Percentiles rank a stretch among this genome's conserved stretches.
Conservation (phyloP, 2,888 invertebrate genomes). For the Itoplectis maculator region DNA sequence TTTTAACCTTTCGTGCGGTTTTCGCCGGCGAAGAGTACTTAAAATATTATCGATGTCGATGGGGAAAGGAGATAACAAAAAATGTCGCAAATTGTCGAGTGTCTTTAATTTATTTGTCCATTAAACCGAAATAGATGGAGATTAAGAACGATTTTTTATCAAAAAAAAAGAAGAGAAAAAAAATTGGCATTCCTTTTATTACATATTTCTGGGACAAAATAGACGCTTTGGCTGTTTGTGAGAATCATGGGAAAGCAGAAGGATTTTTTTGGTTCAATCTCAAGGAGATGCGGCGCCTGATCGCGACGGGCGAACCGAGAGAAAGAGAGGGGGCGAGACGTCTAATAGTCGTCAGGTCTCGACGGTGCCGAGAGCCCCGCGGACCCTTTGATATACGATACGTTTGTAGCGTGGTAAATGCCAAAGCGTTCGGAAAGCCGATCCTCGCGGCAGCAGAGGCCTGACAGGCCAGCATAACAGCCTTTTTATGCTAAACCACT, state of each 20-base stretch:
- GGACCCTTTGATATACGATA: conserved; percentile 80
- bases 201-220: no score
- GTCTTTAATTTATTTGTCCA: no score
- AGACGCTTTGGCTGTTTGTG: no score
- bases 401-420: conserved; percentile 76
- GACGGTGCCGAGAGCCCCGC: conserved; percentile 14
- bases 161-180: no score
- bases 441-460: conserved; percentile 67
- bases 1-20: no score
- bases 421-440: conserved; percentile 76
- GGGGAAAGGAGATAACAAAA: no score
- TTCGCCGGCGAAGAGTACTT: no score
- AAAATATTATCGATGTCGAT: no score
- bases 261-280: neutral
- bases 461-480: conserved; percentile 69
- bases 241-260: neutral
- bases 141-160: no score
- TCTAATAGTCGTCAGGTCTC: conserved; percentile 38
- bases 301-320: neutral
- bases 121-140: no score
- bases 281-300: conserved; percentile 11
- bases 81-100: no score
- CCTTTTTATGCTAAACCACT: conserved; percentile 78
- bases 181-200: no score
- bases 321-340: conserved; percentile 15